Evolutionary conservation across 2,797 vertebrate species (phyloP).

Genomic region (Sylvilagus floridanus): DNA sequence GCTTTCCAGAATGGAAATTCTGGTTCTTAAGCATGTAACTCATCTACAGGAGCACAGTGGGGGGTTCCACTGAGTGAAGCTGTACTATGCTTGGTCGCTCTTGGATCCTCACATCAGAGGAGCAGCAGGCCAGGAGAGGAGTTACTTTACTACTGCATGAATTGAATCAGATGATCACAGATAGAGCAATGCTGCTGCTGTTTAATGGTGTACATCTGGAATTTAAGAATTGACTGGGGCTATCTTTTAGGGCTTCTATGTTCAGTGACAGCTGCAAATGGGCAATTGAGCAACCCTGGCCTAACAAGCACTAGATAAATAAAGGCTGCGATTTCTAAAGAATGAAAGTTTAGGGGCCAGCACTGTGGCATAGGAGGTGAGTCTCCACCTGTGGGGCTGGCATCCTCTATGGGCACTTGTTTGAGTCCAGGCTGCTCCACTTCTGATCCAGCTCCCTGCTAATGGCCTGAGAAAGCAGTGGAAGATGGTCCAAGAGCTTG

Average conservation of each 20-base stretch:
- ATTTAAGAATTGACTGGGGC: background rate
- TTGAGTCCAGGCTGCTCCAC: too few relatives aligned
- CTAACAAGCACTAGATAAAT: background rate
- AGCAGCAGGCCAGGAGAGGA: background rate
- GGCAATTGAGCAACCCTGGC: background rate
- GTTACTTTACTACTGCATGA: fast-evolving
- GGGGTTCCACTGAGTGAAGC: background rate
- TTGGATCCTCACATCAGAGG: background rate
- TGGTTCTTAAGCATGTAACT: background rate
- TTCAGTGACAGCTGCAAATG: background rate
- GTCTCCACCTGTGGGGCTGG: too few relatives aligned
- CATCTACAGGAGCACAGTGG: background rate
- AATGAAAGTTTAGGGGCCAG: too few relatives aligned
- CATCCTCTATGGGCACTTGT: too few relatives aligned
- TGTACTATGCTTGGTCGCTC: background rate
- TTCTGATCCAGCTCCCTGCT: too few relatives aligned
- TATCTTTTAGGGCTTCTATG: background rate
- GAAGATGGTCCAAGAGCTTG: too few relatives aligned
- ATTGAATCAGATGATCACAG: background rate
- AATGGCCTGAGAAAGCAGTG: too few relatives aligned
- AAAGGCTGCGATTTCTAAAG: background rate
- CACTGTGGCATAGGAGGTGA: too few relatives aligned
- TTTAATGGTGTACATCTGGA: background rate
- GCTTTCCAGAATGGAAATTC: background rate
- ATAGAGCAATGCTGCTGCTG: background rate